Evolutionary conservation across 1,140 invertebrate species (phyloP).

Genomic region (Rhopalosiphum padi): DNA sequence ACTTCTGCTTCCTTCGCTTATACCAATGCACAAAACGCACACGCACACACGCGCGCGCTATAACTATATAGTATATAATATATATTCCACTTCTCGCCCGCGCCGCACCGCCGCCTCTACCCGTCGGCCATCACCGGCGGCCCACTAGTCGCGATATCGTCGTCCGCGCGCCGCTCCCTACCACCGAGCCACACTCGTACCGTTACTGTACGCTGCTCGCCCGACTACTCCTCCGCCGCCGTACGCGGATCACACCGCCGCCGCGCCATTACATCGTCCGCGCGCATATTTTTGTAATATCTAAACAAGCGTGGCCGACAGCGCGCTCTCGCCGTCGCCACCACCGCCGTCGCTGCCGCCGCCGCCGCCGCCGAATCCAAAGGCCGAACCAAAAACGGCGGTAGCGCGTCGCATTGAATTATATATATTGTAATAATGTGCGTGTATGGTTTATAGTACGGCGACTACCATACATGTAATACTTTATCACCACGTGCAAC

Average conservation of each 20-base stretch:
- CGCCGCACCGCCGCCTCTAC: not conserved
- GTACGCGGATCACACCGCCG: not conserved
- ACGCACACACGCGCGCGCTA: not conserved
- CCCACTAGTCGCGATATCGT: not conserved
- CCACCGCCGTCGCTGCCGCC: not conserved
- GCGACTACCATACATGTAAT: not conserved
- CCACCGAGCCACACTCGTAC: not conserved
- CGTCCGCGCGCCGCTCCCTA: not conserved
- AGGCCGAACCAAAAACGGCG: slow-evolving; percentile 29
- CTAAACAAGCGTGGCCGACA: not conserved
- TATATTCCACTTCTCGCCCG: not conserved
- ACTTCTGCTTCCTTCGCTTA: too few species aligned
- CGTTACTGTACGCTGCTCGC: not conserved
- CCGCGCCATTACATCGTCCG: not conserved
- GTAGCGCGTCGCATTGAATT: not conserved
- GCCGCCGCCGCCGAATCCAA: not conserved
- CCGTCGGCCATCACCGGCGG: not conserved
- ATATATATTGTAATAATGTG: not conserved
- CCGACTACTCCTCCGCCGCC: not conserved
- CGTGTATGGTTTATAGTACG: not conserved
- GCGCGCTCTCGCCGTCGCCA: slow-evolving; percentile 35
- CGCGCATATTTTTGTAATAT: not conserved
- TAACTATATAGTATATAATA: not conserved
- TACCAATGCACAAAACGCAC: not conserved
- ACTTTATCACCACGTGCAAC: slow-evolving; percentile 40